phyloP scores from a whole-genome alignment of 2,888 invertebrate species.

The Furcula furcula region DNA sequence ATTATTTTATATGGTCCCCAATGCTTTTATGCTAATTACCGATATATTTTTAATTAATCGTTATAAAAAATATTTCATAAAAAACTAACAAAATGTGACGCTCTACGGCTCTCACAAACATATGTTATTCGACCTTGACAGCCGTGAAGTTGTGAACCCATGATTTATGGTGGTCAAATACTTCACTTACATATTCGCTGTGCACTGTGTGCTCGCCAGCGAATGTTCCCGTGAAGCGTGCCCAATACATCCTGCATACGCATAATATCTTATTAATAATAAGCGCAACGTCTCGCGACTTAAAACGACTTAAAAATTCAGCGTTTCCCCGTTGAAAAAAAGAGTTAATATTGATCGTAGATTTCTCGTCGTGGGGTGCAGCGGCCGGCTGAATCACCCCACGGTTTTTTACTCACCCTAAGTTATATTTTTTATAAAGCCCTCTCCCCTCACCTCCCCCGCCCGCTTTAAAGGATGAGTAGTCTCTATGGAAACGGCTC shows the following conservation, averaged over 20 bases:
- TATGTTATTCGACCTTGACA: constrained; percentile 66
- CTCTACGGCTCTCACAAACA: constrained; percentile 53
- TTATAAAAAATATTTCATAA: too few species aligned
- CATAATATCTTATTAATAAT: constrained; percentile 41
- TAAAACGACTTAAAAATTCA: constrained; percentile 77
- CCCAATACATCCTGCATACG: constrained; percentile 41
- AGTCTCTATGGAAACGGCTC: constrained; percentile 82
- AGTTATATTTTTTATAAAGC: constrained; percentile 82
- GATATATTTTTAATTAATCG: too few species aligned
- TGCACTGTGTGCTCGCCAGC: constrained; percentile 10
- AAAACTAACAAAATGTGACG: too few species aligned
- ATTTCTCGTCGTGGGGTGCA: constrained; percentile 81
- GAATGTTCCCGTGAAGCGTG: constrained; percentile 24
- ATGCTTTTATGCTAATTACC: too few species aligned
- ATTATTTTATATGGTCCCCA: too few species aligned
- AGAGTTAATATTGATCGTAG: constrained; percentile 83
- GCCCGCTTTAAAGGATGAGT: constrained; percentile 82
- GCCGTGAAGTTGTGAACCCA: constrained; percentile 19
- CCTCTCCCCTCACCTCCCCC: constrained; percentile 57
- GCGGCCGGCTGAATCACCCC: constrained; percentile 83
- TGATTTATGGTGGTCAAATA: constrained; percentile 53
- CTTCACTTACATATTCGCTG: constrained; percentile 48
- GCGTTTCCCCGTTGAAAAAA: constrained; percentile 77
- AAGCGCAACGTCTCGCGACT: constrained; percentile 43
- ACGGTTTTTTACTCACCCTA: constrained; percentile 83